Evolutionary conservation across 2,797 vertebrate genomes (phyloP).

Genomic region (Threskiornis aethiopicus): DNA sequence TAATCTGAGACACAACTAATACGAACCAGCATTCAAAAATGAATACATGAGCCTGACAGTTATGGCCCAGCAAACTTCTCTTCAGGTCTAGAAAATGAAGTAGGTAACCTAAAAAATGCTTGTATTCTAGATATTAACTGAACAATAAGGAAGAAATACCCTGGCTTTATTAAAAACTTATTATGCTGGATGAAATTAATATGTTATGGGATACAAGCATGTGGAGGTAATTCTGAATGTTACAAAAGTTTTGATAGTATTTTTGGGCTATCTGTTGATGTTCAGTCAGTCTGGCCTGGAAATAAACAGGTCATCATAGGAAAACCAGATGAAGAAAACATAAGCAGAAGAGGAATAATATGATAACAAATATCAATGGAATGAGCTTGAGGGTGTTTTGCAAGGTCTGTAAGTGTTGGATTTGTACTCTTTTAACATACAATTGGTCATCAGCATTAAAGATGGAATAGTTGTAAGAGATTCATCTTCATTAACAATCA

Average conservation of each 20-base stretch:
- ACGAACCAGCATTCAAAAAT: not conserved
- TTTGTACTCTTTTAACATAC: not conserved
- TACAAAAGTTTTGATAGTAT: not conserved
- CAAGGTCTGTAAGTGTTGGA: not conserved
- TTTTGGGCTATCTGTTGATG: not conserved
- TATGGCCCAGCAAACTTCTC: not conserved
- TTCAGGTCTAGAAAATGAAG: not conserved
- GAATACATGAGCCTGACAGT: not conserved
- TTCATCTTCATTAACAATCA: slow-evolving; percentile 43
- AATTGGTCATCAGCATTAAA: not conserved
- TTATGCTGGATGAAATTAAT: not conserved
- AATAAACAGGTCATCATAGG: not conserved
- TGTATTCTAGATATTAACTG: not conserved
- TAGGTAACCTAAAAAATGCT: not conserved
- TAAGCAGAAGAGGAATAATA: not conserved
- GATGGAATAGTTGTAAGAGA: not conserved
- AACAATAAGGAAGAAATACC: not conserved
- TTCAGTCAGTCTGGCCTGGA: not conserved
- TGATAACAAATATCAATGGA: not conserved
- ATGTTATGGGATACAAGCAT: not conserved
- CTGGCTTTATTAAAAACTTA: not conserved
- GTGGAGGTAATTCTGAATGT: not conserved
- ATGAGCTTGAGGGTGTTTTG: not conserved
- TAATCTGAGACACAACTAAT: not conserved
- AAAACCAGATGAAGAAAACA: not conserved